A percentile compares a stretch with the other conserved stretches of the same genome.
Evolutionary conservation across 2,888 invertebrate genomes (phyloP).

Genomic region (Archips crataeganus): DNA sequence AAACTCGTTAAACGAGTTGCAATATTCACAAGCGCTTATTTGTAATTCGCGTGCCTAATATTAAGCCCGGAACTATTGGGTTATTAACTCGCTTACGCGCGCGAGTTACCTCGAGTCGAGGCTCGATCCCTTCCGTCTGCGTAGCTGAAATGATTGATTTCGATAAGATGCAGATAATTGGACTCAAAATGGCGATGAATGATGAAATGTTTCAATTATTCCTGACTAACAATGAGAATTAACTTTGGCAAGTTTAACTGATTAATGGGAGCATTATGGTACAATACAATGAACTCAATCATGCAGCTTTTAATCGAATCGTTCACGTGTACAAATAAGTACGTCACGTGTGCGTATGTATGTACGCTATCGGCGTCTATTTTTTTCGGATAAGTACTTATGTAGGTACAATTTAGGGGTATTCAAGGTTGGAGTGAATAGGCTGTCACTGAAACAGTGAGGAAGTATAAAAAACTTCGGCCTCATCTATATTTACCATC

Average conservation of each 20-base stretch:
- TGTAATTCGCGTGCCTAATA: constrained; percentile 58
- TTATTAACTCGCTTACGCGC: constrained; percentile 54
- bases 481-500: no score
- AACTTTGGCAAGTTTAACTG: not conserved
- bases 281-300: not conserved
- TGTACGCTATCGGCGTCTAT: no score
- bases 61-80: constrained; percentile 30
- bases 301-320: no score
- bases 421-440: no score
- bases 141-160: constrained; percentile 37
- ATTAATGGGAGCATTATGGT: not conserved
- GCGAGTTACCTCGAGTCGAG: constrained; percentile 48
- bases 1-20: constrained; percentile 71
- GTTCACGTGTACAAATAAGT: no score
- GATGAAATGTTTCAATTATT: constrained; percentile 7
- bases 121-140: constrained; percentile 42
- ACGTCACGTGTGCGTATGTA: no score
- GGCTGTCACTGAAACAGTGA: no score
- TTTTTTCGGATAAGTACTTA: no score
- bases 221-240: not conserved
- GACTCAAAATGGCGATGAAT: constrained; percentile 12
- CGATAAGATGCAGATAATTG: constrained; percentile 23
- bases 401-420: no score
- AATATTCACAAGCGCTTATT: constrained; percentile 59
- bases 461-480: no score